Base-by-base conservation (phyloP, 2,113 vertebrate species). In the Zosterops pallidus region DNA sequence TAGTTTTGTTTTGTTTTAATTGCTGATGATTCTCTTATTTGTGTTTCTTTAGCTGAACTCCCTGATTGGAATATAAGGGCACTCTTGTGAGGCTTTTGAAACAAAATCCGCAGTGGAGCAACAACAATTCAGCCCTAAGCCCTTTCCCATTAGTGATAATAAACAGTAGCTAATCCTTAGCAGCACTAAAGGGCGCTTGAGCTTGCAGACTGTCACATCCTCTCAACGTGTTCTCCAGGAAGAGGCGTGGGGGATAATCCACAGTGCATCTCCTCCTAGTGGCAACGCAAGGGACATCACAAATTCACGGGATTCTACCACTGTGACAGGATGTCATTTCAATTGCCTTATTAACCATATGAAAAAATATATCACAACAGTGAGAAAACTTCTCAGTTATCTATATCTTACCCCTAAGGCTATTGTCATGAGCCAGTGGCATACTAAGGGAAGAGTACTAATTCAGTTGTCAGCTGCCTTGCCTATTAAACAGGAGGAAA, bases 401-500 rank as follows among this genome's bases (percentile, higher is more conserved):
- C 99, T 99, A 98, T 99, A 99, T 99, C 98, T 98, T 98, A 98
- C 97, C 98, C 99, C 99, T 99, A 98, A 99, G 99, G 99, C 99
- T 99, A 99, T 99, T 99, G 99, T 99, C 99, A 99, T 98, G 98
- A 99, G 98, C 98, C 98, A 98, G 98, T 98, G 98, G 98, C 97
- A 98, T 97, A 95, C 97, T 98, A 98, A 99, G 98, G 97, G 98
- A 98, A 98, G 96, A 97, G 97, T 97, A 98, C 98, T 99, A 99
- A 99, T 99, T 99, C 98, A 99, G 98, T 98, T 99, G 99, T 99
- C 99, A 99, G 98, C 98, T 98, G 98, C 99, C 98, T 99, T 96
- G 96, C 97, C 97, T 99, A 99, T 99, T 99, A 98, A 98, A 98
- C 94, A 91, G 89, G 96, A 91, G 90, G 95, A 98, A 98, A 98